Percentiles rank a stretch among this genome's conserved stretches.
phyloP scores from a whole-genome alignment of 1,140 invertebrate species.

The Oreohelix idahoensis region DNA sequence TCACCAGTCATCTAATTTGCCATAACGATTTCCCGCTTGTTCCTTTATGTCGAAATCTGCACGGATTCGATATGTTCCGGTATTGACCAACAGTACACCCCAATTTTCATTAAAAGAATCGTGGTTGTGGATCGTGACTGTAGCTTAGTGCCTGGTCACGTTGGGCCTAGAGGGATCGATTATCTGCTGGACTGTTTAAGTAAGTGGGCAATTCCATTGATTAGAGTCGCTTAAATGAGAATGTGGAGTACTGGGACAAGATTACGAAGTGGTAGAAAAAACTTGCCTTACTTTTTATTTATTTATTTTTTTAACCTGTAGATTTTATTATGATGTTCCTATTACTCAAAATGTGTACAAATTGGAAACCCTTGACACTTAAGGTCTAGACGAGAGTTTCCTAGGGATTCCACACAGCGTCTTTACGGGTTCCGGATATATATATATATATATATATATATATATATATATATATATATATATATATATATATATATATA shows the following conservation, averaged over 20 bases:
- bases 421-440: no score
- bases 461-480: no score
- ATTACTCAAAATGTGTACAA: no score
- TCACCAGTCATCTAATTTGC: neutral
- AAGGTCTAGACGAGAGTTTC: no score
- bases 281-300: no score
- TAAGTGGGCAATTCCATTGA: slow-evolving; percentile 5
- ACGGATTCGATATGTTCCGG: slow-evolving; percentile 11
- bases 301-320: no score
- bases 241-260: neutral
- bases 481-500: no score
- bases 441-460: no score
- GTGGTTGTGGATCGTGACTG: neutral
- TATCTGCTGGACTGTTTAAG: neutral
- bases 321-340: no score
- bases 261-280: no score
- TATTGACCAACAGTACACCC: neutral
- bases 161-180: neutral
- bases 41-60: neutral
- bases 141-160: neutral
- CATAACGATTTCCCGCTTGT: neutral
- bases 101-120: slow-evolving; percentile 10
- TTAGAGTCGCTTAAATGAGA: neutral
- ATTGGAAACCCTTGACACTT: no score
- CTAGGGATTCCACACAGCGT: no score